These are phyloP conservation scores for Brachycybe producta DNA, from an alignment of 2,888 invertebrate species.

Conservation along the genomic window DNA sequence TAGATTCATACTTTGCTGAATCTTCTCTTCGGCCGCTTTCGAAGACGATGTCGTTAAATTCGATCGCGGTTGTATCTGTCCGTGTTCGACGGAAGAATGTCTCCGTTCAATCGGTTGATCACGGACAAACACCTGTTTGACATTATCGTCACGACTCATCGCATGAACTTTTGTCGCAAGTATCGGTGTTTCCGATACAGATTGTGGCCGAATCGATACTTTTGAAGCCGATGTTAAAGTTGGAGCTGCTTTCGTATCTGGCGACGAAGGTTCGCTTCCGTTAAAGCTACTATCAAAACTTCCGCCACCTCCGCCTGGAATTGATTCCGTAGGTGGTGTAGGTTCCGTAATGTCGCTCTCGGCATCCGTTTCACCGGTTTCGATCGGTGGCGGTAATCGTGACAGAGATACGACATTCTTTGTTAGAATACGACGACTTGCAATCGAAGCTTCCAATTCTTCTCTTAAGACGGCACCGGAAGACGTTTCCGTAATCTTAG, in stretches of 20 bases:
- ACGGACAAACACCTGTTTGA: too few relatives aligned
- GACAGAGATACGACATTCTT: conserved; percentile 61
- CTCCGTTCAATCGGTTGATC: too few relatives aligned
- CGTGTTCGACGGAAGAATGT: too few relatives aligned
- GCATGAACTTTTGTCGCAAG: conserved; percentile 6
- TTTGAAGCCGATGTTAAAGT: too few relatives aligned
- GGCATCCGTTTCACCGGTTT: conserved; percentile 43
- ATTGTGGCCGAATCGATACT: too few relatives aligned
- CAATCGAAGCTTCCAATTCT: conserved; percentile 15
- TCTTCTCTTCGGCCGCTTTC: conserved; percentile 27
- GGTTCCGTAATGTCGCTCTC: conserved; percentile 37
- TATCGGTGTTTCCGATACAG: neutral
- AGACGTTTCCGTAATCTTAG: conserved; percentile 15
- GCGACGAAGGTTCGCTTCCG: neutral
- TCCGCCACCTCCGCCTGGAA: neutral
- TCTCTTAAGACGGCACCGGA: conserved; percentile 4
- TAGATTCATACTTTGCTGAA: conserved; percentile 32
- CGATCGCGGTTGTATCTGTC: too few relatives aligned
- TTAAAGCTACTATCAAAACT: conserved; percentile 10
- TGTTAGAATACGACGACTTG: conserved; percentile 36
- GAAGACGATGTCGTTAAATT: too few relatives aligned
- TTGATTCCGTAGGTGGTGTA: conserved; percentile 13
- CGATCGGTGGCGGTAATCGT: conserved; percentile 65
- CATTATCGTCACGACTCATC: neutral
- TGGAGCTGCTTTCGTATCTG: neutral